Conservation (phyloP, 2,888 invertebrate species). For the Cephus pulcher region DNA sequence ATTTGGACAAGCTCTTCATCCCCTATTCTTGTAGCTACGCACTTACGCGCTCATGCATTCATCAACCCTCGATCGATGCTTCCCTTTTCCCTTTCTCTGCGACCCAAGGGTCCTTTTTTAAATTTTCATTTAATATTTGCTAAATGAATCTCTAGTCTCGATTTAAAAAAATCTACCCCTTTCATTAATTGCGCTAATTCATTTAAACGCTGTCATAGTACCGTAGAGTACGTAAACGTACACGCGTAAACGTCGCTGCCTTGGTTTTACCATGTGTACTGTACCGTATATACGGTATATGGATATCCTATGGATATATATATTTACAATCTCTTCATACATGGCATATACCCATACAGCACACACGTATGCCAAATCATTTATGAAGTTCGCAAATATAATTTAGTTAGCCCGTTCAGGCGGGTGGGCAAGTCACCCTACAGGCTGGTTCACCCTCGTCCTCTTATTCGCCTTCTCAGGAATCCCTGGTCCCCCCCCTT, state of each 20-base stretch:
- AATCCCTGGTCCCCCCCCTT: not conserved
- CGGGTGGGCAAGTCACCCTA: not conserved
- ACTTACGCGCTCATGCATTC: not conserved
- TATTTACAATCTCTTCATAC: too few species aligned
- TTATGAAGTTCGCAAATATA: conserved; percentile 24
- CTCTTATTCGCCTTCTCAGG: not conserved
- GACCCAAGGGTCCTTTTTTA: not conserved
- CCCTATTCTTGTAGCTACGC: not conserved
- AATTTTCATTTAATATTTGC: not conserved
- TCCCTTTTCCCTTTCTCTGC: not conserved
- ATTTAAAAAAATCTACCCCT: not conserved
- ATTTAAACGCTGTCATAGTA: too few species aligned
- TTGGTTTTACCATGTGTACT: too few species aligned
- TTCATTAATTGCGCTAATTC: not conserved
- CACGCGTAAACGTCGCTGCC: too few species aligned
- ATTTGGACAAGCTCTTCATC: not conserved
- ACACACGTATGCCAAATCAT: too few species aligned
- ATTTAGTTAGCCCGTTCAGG: conserved; percentile 28
- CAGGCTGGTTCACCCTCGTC: not conserved
- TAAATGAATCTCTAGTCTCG: not conserved
- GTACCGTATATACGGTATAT: too few species aligned
- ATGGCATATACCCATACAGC: too few species aligned
- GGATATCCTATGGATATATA: too few species aligned
- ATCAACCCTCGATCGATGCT: not conserved
- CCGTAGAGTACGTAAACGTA: too few species aligned